Evolutionary conservation across 2,888 invertebrate species (phyloP).

Genomic region (Metellina segmentata): DNA sequence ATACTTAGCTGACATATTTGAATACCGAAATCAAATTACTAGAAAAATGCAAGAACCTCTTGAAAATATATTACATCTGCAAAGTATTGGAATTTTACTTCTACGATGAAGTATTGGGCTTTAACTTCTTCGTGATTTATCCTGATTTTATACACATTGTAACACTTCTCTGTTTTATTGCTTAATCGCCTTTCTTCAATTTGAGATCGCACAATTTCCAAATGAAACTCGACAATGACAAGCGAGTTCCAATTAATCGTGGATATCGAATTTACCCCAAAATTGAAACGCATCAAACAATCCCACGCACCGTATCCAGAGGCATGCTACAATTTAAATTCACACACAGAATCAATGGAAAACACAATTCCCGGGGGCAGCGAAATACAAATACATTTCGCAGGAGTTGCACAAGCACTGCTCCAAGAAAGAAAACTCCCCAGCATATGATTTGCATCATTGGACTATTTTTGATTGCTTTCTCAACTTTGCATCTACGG

Average conservation of each 20-base stretch:
- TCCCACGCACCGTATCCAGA: background rate
- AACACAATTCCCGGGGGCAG: background rate
- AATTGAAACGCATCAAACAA: background rate
- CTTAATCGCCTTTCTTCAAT: no score
- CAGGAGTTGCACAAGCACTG: background rate
- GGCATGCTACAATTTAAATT: background rate
- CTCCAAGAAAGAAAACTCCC: background rate
- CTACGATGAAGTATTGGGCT: no score
- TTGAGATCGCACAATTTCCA: no score
- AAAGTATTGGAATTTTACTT: no score
- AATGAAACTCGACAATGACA: background rate
- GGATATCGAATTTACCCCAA: background rate
- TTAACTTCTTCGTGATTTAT: no score
- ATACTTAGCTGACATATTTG: no score
- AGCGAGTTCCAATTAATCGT: background rate
- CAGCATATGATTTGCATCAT: constrained; percentile 8
- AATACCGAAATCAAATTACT: no score
- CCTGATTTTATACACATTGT: no score
- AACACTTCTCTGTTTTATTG: no score
- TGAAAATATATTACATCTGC: no score
- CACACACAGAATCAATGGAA: background rate
- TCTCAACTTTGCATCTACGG: constrained; percentile 25
- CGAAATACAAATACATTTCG: background rate
- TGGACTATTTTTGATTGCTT: constrained; percentile 30
- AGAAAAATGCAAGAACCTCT: no score